phyloP scores from a whole-genome alignment of 2,888 invertebrate genomes.

The Scaptomyza reducta region DNA sequence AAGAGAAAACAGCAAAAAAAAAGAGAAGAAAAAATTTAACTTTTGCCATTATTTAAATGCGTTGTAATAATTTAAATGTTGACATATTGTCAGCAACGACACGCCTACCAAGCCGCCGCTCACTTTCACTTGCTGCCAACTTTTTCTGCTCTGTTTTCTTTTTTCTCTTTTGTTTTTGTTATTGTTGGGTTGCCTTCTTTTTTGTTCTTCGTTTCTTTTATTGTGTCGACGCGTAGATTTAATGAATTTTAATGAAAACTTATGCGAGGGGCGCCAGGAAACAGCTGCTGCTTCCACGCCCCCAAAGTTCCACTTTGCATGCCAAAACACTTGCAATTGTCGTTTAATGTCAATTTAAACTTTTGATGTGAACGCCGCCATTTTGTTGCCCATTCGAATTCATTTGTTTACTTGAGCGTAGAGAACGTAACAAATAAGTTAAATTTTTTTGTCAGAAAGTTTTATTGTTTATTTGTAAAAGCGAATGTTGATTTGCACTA shows the following conservation, averaged over 20 bases:
- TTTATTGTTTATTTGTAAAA: conserved; percentile 26
- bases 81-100: conserved; percentile 66
- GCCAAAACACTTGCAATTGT: conserved; percentile 54
- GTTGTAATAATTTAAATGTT: conserved; percentile 72
- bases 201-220: conserved; percentile 51
- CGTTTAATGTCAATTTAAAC: conserved; percentile 63
- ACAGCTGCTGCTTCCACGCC: conserved; percentile 47
- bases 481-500: conserved; percentile 8
- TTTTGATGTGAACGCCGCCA: conserved; percentile 50
- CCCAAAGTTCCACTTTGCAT: conserved; percentile 17
- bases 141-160: conserved; percentile 2
- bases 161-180: conserved; percentile 10
- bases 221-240: conserved; percentile 62
- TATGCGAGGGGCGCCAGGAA: conserved; percentile 38
- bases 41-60: conserved; percentile 69
- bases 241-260: conserved; percentile 76
- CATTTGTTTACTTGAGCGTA: conserved; percentile 21
- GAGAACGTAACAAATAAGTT: not conserved
- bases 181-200: conserved; percentile 12
- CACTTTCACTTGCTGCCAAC: conserved; percentile 45
- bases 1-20: conserved; percentile 4
- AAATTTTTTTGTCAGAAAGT: conserved; percentile 34
- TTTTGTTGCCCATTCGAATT: conserved; percentile 40
- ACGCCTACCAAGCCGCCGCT: conserved; percentile 10
- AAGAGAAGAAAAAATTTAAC: conserved; percentile 33